These are phyloP conservation scores for Cepaea nemoralis DNA, from an alignment of 1,140 invertebrate species.

Conservation along the genomic window DNA sequence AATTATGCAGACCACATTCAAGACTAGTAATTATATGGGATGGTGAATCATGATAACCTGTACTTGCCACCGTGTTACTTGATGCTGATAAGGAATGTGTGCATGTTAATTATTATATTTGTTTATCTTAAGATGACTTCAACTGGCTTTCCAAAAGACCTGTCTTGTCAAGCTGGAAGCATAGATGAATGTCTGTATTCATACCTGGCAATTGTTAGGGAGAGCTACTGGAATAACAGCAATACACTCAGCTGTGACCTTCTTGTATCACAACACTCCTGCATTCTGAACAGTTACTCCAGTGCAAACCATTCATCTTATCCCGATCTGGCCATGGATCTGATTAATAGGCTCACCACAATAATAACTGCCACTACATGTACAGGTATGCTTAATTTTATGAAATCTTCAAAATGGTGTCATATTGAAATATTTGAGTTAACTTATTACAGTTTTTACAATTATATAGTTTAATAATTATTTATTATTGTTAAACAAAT, in stretches of 20 bases:
- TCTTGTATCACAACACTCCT: background rate
- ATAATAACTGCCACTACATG: background rate
- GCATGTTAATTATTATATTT: no score
- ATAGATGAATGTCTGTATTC: conserved; percentile 16
- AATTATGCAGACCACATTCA: no score
- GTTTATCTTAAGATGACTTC: conserved; percentile 5
- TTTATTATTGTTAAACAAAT: no score
- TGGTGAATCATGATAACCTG: no score
- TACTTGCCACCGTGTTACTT: no score
- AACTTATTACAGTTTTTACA: no score
- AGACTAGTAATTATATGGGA: no score
- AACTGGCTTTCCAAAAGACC: background rate
- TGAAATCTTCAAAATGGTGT: no score
- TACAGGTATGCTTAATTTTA: background rate
- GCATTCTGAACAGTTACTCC: background rate
- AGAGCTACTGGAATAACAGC: background rate
- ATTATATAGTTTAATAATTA: no score
- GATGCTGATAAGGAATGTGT: no score
- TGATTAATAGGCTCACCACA: background rate
- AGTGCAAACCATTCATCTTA: background rate
- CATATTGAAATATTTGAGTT: no score
- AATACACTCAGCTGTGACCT: background rate
- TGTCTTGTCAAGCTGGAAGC: conserved; percentile 19
- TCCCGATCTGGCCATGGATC: background rate
- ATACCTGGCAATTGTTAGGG: background rate